Evolutionary conservation across 2,113 vertebrate genomes (phyloP).

Genomic region (Hiodon tergisus): DNA sequence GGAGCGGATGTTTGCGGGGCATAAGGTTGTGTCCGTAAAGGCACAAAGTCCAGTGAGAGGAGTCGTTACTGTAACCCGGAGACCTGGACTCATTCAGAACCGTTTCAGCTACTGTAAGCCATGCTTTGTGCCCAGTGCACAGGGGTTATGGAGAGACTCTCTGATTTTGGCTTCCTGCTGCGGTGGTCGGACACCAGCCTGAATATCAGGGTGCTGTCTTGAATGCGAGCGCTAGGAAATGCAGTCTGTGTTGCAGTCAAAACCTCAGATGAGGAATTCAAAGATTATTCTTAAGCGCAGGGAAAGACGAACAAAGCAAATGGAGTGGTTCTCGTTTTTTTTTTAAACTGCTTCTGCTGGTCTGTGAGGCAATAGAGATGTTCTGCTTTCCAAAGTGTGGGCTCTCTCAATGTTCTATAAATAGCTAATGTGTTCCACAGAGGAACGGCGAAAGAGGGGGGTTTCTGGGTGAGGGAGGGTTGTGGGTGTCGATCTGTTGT

Average conservation of each 20-base stretch:
- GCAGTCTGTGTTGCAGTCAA: no score
- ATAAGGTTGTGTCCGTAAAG: not conserved
- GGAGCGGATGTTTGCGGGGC: no score
- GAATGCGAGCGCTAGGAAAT: no score
- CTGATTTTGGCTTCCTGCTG: not conserved
- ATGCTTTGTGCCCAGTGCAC: not conserved
- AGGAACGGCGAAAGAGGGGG: not conserved
- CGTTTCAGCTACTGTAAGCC: not conserved
- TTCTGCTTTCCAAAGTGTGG: constrained; percentile 5
- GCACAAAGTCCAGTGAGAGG: no score
- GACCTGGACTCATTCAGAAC: not conserved
- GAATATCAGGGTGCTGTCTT: not conserved
- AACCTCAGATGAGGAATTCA: constrained; percentile 4
- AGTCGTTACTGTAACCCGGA: not conserved
- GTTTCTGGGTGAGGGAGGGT: not conserved
- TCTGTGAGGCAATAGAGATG: not conserved
- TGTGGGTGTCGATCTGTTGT: not conserved
- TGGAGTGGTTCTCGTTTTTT: not conserved
- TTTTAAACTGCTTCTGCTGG: not conserved
- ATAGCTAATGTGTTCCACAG: constrained; percentile 18
- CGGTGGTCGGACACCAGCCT: not conserved
- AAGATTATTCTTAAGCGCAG: no score
- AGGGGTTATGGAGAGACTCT: not conserved
- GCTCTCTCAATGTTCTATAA: constrained; percentile 17
- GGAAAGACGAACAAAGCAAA: not conserved